Percentiles rank a stretch among this genome's conserved stretches.
Conservation (phyloP, 2,888 invertebrate genomes). For the Parascotia fuliginaria region DNA sequence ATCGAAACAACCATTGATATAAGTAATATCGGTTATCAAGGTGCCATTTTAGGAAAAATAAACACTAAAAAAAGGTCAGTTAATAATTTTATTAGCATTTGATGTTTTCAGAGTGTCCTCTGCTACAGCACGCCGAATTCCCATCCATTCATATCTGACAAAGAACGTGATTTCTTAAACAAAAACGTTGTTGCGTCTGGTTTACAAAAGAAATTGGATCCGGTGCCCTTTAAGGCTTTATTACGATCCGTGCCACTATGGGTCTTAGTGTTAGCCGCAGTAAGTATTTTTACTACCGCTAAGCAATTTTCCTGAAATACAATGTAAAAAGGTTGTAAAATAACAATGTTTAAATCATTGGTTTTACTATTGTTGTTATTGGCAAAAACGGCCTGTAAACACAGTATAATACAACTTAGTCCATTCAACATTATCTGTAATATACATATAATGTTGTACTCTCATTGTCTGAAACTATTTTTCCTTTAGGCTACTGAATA, state of each 20-base stretch:
- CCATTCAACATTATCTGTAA: not conserved
- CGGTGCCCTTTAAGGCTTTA: conserved; percentile 89
- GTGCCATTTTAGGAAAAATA: too few relatives aligned
- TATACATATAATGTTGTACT: too few relatives aligned
- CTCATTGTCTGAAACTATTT: too few relatives aligned
- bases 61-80: too few relatives aligned
- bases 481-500: too few relatives aligned
- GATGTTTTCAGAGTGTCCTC: conserved; percentile 63
- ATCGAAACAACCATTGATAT: too few relatives aligned
- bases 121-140: conserved; percentile 80
- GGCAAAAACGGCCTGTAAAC: not conserved
- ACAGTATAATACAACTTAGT: not conserved
- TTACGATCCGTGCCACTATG: conserved; percentile 88
- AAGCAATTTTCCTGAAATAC: conserved; percentile 10
- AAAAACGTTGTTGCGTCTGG: conserved; percentile 84
- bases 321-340: conserved; percentile 7
- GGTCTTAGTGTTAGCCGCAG: conserved; percentile 89
- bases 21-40: too few relatives aligned
- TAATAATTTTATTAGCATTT: too few relatives aligned
- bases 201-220: conserved; percentile 82
- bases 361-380: not conserved
- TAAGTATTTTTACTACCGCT: conserved; percentile 56
- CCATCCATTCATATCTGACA: conserved; percentile 83
- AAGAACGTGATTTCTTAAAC: conserved; percentile 77
- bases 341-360: conserved; percentile 9